Percentiles rank a stretch among this genome's conserved stretches.
These are phyloP conservation scores for Arion vulgaris DNA, from an alignment of 1,140 invertebrate species.

Conservation along the genomic window DNA sequence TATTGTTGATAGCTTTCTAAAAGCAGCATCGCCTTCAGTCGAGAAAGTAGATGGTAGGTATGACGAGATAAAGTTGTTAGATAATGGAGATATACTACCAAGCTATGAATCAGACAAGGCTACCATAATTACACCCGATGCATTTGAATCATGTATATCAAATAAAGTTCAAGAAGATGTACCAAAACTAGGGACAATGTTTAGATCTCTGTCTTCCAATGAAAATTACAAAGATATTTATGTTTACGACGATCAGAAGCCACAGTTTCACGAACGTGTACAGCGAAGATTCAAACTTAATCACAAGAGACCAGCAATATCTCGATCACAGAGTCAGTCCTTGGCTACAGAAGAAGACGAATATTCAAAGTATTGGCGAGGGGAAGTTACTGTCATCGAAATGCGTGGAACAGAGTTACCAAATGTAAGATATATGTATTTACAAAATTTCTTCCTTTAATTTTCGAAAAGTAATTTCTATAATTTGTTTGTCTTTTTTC, in stretches of 20 bases:
- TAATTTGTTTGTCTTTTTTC: too few species aligned
- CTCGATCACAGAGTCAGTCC: background rate
- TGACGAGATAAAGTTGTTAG: background rate
- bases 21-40: background rate
- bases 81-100: background rate
- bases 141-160: background rate
- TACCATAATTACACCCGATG: background rate
- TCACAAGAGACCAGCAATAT: background rate
- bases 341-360: slow-evolving; percentile 1
- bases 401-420: background rate
- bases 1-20: background rate
- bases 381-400: slow-evolving; percentile 21
- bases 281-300: background rate
- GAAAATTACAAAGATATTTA: background rate
- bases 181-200: background rate
- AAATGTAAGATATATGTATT: background rate
- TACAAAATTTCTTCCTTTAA: background rate
- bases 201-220: background rate
- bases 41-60: background rate
- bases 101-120: background rate
- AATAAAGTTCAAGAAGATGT: background rate
- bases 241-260: background rate
- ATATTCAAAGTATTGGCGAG: slow-evolving; percentile 18
- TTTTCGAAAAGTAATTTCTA: background rate
- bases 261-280: background rate